Base-by-base conservation (phyloP, 2,113 vertebrate genomes). In the Dasyprocta punctata region DNA sequence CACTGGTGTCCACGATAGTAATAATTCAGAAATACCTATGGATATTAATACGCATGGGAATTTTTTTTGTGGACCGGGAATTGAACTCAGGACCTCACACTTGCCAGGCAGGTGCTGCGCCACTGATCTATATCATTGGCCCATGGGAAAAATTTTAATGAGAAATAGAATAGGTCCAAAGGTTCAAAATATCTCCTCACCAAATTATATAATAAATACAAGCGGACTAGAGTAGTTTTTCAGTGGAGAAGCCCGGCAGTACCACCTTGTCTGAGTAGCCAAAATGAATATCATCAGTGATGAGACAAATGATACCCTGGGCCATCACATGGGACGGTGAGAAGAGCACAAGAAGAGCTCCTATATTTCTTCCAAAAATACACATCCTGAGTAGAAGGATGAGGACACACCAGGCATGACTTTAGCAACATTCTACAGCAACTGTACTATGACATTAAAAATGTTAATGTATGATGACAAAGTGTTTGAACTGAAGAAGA, bases 281-380 rank as follows among this genome's bases (percentile, higher is more conserved):
- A 5, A 83, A 71, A 47, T 8, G 44, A 36, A 36, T 20, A n/a
- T 2, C 8, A 49, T 26, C 49, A 54, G 52, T 5, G 56, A 41
- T 24, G 28, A n/a, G 56, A 41, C 20, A 41, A 14, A 17, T 0
- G 14, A 38, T 2, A 33, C 28, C 7, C 17, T 6, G n/a, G 6
- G 58, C 38, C 63, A 52, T 7, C 10, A 1, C 58, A 8, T 5
- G 47, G 26, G 44, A 36, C 0, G 4, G 90, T 1, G 36, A 28
- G 30, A 54, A 75, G 44, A 17, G 19, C 44, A 67, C 3, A 38
- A 30, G 33, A 28, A 13, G 49, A 11, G 41, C 36, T 65, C 75
- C 61, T 10, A 0, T 0, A 14, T 41, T 67, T 58, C 65, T n/a
- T 61, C 61, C 65, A 14, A 36, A 71, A 58, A 49, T 3, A 3